Evolutionary conservation across 1,140 invertebrate species (phyloP).

Genomic region (Vanessa atalanta): DNA sequence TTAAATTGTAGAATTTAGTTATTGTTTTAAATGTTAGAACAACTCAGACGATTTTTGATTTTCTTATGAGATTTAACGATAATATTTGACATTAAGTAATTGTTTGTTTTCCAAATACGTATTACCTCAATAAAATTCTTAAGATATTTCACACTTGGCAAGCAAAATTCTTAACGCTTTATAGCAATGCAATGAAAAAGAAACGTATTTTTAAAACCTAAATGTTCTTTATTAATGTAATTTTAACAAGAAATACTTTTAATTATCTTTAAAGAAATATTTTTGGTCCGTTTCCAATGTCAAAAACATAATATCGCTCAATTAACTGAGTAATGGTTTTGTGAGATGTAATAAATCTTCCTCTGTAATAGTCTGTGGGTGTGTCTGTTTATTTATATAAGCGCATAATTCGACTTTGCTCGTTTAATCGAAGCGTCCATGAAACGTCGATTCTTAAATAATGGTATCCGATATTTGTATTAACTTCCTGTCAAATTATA

Average conservation of each 20-base stretch:
- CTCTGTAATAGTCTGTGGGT: slow-evolving; percentile 23
- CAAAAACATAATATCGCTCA: slow-evolving; percentile 31
- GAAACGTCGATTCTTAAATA: slow-evolving; percentile 1
- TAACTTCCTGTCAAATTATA: neutral
- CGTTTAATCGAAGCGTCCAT: slow-evolving; percentile 8
- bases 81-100: too few relatives aligned
- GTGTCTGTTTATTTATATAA: slow-evolving; percentile 24
- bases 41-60: too few relatives aligned
- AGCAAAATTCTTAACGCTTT: too few relatives aligned
- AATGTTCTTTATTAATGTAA: too few relatives aligned
- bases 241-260: neutral
- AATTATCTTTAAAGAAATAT: slow-evolving; percentile 12
- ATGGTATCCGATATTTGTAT: neutral
- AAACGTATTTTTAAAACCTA: too few relatives aligned
- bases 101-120: too few relatives aligned
- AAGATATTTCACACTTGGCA: too few relatives aligned
- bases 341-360: slow-evolving; percentile 17
- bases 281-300: slow-evolving; percentile 32
- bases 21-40: too few relatives aligned
- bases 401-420: neutral
- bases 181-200: too few relatives aligned
- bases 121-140: too few relatives aligned
- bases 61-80: too few relatives aligned
- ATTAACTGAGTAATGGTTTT: slow-evolving; percentile 29
- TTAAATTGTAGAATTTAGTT: too few relatives aligned